Evolutionary conservation across 2,797 vertebrate genomes (phyloP), one percentile per base, ranked within the genome.

Genomic region (Percopsis omiscomaycus): DNA sequence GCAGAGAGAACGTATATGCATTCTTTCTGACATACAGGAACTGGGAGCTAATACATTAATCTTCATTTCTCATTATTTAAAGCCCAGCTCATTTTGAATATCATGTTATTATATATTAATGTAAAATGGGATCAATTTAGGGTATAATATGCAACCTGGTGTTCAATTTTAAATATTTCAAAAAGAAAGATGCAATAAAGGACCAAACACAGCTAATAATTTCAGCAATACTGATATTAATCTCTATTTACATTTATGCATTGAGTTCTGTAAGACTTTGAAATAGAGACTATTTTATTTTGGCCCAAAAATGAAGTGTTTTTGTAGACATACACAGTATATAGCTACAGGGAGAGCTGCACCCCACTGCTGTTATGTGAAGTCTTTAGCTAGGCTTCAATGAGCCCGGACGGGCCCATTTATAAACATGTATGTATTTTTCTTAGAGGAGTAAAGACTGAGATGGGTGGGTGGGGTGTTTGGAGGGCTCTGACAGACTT

Each of bases 401-500:
- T 72, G 58, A 51, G 68, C 68, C 37, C 27, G 0, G 27, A 13
- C 53, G 68, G 70, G 49, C 64, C 29, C 68, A 73, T 89, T 86
- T 78, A 76, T 78, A 84, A 80, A 85, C 81, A 88, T 83, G 61
- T 78, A 75, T 85, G 74, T 82, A 74, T 84, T 84, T 85, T 68
- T 69, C 64, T 30, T 69, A 69, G 57, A 59, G 1, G 59, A 69
- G 71, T 51, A 29, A 68, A 66, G 47, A 2, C 37, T 50, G 74
- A 61, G 52, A 52, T 59, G 51, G 52, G 32, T 51, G 64, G 11
- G 52, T 59, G 51, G 57, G n/a, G 57, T 48, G 59, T 30, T 68
- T 60, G 45, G 3, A 72, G 55, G 82, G 55, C 84, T 64, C 86
- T 64, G 75, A 66, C 79, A 79, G 89, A 87, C 89, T 94, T 94